Evolutionary conservation across 92 coral and sea anemone genomes (phyloP), one percentile per base, ranked within the genome.

Genomic region (Palythoa grandis): DNA sequence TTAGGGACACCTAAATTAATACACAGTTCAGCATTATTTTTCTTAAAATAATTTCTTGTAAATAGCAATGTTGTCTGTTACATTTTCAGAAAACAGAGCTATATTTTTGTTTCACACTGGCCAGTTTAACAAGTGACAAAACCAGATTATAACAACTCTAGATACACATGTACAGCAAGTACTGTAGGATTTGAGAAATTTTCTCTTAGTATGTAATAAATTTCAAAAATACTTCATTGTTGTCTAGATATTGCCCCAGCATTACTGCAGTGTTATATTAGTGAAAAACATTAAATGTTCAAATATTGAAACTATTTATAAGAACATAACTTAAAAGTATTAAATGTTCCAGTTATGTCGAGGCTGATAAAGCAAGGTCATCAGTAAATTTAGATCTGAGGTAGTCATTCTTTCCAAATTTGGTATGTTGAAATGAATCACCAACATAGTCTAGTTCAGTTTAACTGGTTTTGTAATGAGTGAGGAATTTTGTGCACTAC

Each of bases 311-410:
- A 37, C 1, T 63, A 22, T 63, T 63, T 29, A 22, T 25, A 29
- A 25, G 6, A 24, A n/a, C 48, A 12, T 29, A 69, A 29, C 40
- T 11, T 54, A 22, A 52, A 11, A 29, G 9, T 52, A 50, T 63
- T 63, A 10, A 19, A 1, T 74, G 38, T 37, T 17, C 6, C 40
- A 54, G 22, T 53, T 74, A 61, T 53, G 13, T 80, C 23, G 13
- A 80, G 4, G 22, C 74, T 65, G 74, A 10, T 80, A 15, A 15
- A 11, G 38, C 38, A 66, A 80, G 85, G 72, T 80, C 85, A 80
- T 80, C 85, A 80, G 85, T 80, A 80, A 80, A 47, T 43, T 80
- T 80, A 80, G 85, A 80, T 43, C n/a, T 60, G 4, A 37, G 20
- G 12, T 56, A 24, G 50, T 4, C 71, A 19, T 29, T 35, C 24